Conservation (phyloP, 2,113 vertebrate genomes). For the Leucoraja erinaceus region DNA sequence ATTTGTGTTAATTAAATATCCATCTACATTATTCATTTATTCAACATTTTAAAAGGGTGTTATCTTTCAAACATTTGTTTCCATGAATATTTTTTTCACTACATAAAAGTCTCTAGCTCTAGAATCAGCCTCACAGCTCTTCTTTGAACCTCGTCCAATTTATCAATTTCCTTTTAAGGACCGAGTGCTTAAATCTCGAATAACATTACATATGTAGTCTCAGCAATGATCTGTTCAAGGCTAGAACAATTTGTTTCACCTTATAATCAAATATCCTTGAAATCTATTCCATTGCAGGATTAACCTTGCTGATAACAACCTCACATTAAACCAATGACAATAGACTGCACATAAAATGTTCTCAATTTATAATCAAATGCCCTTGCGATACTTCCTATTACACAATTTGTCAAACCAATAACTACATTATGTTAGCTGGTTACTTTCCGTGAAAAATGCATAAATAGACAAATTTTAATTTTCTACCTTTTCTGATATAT, state of each 20-base stretch:
- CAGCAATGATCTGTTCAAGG: conserved; percentile 25
- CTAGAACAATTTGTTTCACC: conserved; percentile 26
- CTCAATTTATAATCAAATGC: conserved; percentile 10
- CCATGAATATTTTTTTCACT: not conserved
- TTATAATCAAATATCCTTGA: conserved; percentile 22
- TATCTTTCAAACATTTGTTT: not conserved
- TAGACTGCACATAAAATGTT: not conserved
- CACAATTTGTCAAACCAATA: not conserved
- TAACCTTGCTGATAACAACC: conserved; percentile 13
- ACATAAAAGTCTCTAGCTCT: not conserved
- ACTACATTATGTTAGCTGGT: not conserved
- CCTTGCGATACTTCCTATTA: not conserved
- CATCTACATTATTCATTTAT: not conserved
- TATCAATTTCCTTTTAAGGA: not conserved
- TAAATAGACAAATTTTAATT: not conserved
- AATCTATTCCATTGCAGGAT: not conserved
- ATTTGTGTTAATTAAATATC: not conserved
- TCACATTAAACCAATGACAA: conserved; percentile 3
- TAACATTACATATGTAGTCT: not conserved
- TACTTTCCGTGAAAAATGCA: not conserved
- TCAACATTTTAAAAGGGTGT: not conserved
- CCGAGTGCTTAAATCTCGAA: not conserved
- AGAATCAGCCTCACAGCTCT: not conserved
- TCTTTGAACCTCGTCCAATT: not conserved
- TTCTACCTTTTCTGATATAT: not conserved